Evolutionary conservation across 64 coral and sea anemone species (phyloP), one percentile per base, ranked within the genome.

Genomic region (Cladopsammia gracilis): DNA sequence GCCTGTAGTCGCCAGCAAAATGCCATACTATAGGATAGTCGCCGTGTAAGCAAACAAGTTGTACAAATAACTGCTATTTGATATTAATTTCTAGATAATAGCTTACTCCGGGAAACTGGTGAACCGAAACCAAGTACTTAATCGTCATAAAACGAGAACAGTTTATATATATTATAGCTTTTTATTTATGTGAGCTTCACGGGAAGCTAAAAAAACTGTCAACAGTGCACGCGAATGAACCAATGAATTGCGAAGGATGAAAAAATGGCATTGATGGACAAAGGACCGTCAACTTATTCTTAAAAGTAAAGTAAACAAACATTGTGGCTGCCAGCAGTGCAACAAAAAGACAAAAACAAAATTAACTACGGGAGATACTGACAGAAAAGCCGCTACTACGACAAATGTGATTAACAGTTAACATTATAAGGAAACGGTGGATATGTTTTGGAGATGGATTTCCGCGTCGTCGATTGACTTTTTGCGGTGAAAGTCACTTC

Each of bases 1-100:
- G 59, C 59, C 52, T 19, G 82, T 57, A 87, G 44, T 78, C 48
- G 50, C 82, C 64, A 11, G 7, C 57, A 76, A 78, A 93, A 68
- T 87, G 83, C 74, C 65, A 77, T 49, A 71, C 79, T 87, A 93
- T 93, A 93, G 91, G 91, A 60, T 74, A 45, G 56, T 78, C 15
- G 23, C 71, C 64, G 10, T 22, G 56, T 78, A 58, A 34, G 91
- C 71, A 93, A 93, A 93, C 83, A 87, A 52, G 12, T 18, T 62
- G 51, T 53, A 25, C 67, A 87, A 93, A 93, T 85, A 93, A 54
- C 62, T 7, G 61, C 61, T 67, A 65, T 68, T 93, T 77, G 53
- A 73, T 88, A 74, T 74, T 74, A 88, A 88, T 73, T 88, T 88
- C 19, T 58, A 42, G 11, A 67, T 57, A 25, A 73, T 25, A 71